Conservation (phyloP, 23 tunicate species). For the Clavelina lepadiformis region DNA sequence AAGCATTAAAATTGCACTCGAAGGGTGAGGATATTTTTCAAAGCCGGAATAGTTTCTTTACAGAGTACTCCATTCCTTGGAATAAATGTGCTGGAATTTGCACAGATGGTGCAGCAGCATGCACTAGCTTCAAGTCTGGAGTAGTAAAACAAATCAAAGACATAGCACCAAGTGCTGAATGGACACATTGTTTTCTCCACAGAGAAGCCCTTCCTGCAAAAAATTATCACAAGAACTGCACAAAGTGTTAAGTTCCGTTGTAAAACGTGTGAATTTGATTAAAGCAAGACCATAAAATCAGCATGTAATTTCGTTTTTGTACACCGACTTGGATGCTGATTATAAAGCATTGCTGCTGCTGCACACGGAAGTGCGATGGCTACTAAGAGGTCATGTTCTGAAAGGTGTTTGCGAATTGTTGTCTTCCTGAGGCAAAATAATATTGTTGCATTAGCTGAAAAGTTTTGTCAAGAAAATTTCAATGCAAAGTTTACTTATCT, state of each 20-base stretch:
- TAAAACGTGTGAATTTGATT: constrained; percentile 27
- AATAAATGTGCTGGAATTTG: constrained; percentile 30
- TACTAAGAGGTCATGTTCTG: constrained; percentile 13
- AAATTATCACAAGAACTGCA: constrained; percentile 19
- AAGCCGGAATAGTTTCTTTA: constrained; percentile 19
- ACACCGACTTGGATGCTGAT: constrained; percentile 34
- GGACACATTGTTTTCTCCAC: constrained; percentile 35
- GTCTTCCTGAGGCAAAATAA: constrained; percentile 26
- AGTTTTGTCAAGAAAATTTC: constrained; percentile 24
- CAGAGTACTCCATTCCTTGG: constrained; percentile 29
- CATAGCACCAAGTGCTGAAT: constrained; percentile 31
- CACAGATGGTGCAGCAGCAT: constrained; percentile 38
- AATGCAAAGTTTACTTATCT: constrained; percentile 25
- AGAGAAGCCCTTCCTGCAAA: constrained; percentile 22
- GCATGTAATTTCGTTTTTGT: constrained; percentile 18
- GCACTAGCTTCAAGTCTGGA: constrained; percentile 21
- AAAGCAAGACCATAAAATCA: constrained; percentile 29
- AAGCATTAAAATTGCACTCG: constrained; percentile 21
- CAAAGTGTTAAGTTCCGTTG: constrained; percentile 16
- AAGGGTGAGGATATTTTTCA: constrained; percentile 22
- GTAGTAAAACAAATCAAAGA: constrained; percentile 19
- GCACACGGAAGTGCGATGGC: constrained; percentile 28
- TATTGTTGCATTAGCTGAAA: constrained; percentile 19
- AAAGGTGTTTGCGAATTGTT: constrained; percentile 18
- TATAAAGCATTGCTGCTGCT: too few species aligned